Evolutionary conservation across 2,888 invertebrate genomes (phyloP).

Genomic region (Eueremaeus valkanovi): DNA sequence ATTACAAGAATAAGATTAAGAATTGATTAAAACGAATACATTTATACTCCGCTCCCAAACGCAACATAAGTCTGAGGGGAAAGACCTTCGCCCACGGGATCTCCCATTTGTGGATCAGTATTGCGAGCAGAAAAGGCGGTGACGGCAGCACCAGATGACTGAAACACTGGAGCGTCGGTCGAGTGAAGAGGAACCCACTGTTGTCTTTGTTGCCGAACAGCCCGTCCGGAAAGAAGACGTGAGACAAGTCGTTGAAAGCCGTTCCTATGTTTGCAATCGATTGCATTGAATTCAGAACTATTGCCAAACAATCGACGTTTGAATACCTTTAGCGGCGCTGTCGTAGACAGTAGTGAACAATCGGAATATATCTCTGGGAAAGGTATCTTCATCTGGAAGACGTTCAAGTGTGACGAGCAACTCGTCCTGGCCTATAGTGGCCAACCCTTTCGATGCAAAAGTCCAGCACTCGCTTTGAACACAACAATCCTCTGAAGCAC

Average conservation of each 20-base stretch:
- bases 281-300: too few relatives aligned
- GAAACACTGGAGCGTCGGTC: slow-evolving; percentile 74
- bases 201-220: slow-evolving; percentile 68
- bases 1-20: not conserved
- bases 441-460: slow-evolving; percentile 70
- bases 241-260: slow-evolving; percentile 52
- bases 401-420: slow-evolving; percentile 68
- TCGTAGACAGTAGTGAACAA: slow-evolving; percentile 69
- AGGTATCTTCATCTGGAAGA: slow-evolving; percentile 59
- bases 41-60: slow-evolving; percentile 76
- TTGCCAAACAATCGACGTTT: too few relatives aligned
- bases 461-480: slow-evolving; percentile 66
- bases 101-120: slow-evolving; percentile 75
- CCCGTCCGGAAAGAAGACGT: slow-evolving; percentile 52
- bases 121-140: slow-evolving; percentile 69
- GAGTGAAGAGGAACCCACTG: slow-evolving; percentile 75
- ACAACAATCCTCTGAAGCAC: slow-evolving; percentile 57
- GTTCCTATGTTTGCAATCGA: slow-evolving; percentile 50
- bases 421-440: slow-evolving; percentile 77
- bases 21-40: slow-evolving; percentile 53
- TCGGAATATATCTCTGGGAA: slow-evolving; percentile 69
- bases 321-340: slow-evolving; percentile 55
- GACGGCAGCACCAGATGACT: slow-evolving; percentile 68
- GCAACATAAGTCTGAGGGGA: slow-evolving; percentile 64
- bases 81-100: slow-evolving; percentile 77